These are phyloP conservation scores for Tauraco hartlaubi DNA, from an alignment of 2,797 vertebrate species.

Conservation along the genomic window DNA sequence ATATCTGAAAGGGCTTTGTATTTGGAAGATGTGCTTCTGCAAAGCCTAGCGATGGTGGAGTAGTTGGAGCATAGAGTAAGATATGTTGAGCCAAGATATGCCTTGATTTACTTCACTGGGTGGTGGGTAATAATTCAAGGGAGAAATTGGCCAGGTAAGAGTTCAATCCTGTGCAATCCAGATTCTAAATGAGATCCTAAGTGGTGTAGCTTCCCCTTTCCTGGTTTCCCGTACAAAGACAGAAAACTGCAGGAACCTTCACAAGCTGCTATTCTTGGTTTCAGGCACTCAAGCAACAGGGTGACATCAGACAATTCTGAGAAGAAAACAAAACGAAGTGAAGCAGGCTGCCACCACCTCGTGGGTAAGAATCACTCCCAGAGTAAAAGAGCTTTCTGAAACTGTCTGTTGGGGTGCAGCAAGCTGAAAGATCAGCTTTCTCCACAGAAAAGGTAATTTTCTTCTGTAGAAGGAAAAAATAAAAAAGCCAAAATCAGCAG, in stretches of 20 bases:
- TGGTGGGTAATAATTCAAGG: neutral
- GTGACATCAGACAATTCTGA: neutral
- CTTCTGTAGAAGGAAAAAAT: neutral
- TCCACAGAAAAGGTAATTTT: neutral
- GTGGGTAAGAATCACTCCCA: neutral
- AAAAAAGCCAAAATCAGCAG: neutral
- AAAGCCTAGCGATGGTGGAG: rapidly evolving
- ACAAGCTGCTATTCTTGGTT: neutral
- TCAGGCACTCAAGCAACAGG: neutral
- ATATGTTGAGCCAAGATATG: neutral
- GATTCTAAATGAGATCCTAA: neutral
- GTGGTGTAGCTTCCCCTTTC: neutral
- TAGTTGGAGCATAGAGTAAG: neutral
- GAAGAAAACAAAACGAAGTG: neutral
- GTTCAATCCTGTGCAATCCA: neutral
- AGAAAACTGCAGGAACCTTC: neutral
- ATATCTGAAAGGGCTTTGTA: neutral
- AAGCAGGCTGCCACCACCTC: neutral
- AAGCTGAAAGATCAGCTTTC: neutral
- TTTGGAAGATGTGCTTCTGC: neutral
- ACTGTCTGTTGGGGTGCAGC: neutral
- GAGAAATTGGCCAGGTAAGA: neutral
- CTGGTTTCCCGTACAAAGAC: neutral
- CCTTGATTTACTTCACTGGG: neutral
- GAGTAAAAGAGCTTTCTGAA: neutral